Evolutionary conservation across 2,113 vertebrate species (phyloP).

Genomic region (Terrapene triunguis): DNA sequence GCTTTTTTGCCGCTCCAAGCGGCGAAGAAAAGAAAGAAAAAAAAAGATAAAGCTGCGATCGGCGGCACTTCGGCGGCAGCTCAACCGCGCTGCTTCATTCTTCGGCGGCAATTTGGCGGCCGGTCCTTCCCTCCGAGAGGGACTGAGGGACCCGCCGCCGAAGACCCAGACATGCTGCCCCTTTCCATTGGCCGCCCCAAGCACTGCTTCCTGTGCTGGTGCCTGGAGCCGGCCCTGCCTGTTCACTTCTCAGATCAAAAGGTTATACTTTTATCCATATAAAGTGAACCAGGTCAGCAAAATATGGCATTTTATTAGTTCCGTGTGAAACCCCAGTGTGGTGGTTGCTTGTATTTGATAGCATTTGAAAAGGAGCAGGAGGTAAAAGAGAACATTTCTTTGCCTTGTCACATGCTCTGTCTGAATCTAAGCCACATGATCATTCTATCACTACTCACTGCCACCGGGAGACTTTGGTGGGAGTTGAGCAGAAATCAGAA

Average conservation of each 20-base stretch:
- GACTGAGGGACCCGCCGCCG: too few relatives aligned
- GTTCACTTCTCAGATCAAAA: conserved; percentile 30
- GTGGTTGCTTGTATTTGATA: not conserved
- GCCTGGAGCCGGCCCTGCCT: conserved; percentile 4
- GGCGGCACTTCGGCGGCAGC: too few relatives aligned
- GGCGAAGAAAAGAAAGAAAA: too few relatives aligned
- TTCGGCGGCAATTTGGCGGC: too few relatives aligned
- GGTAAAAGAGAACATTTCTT: conserved; percentile 50
- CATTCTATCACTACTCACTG: not conserved
- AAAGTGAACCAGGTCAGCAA: conserved; percentile 54
- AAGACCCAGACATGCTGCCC: too few relatives aligned
- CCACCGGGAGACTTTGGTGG: not conserved
- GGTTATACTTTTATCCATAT: conserved; percentile 43
- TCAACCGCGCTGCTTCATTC: too few relatives aligned
- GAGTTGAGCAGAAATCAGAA: not conserved
- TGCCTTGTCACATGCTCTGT: not conserved
- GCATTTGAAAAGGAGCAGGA: not conserved
- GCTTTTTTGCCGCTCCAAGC: too few relatives aligned
- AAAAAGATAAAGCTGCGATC: too few relatives aligned
- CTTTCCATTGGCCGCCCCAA: too few relatives aligned
- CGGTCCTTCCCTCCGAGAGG: too few relatives aligned
- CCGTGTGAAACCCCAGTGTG: not conserved
- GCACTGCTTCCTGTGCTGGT: too few relatives aligned
- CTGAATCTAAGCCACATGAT: conserved; percentile 14
- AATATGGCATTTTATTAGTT: conserved; percentile 1